Conservation (phyloP, 2,113 vertebrate species). For the Jacana jacana region DNA sequence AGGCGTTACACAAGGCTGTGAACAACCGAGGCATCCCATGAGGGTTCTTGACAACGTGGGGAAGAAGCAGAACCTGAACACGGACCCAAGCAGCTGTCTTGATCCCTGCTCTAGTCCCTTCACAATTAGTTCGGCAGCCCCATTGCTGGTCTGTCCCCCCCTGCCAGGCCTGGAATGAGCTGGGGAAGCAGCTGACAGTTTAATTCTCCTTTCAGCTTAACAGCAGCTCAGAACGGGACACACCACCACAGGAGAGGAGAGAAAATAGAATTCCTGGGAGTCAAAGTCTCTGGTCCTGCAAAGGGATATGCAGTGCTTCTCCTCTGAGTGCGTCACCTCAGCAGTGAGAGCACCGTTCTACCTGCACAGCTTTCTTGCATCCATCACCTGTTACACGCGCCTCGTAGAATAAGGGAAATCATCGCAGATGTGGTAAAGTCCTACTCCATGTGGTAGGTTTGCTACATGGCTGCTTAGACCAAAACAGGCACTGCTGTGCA, state of each 20-base stretch:
- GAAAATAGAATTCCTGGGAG: not conserved
- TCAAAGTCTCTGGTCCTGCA: not conserved
- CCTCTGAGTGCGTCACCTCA: not conserved
- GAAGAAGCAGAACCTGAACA: not conserved
- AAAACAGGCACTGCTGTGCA: not conserved
- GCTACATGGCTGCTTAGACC: not conserved
- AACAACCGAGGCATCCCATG: not conserved
- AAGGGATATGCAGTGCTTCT: not conserved
- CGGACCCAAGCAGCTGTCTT: not conserved
- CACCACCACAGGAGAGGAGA: not conserved
- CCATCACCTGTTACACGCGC: not conserved
- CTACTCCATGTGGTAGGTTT: not conserved
- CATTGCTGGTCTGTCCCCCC: rapidly evolving
- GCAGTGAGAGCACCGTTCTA: not conserved
- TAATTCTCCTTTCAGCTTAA: not conserved
- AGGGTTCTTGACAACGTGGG: not conserved
- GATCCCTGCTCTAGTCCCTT: not conserved
- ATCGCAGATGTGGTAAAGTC: not conserved
- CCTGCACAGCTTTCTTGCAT: not conserved
- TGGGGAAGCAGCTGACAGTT: not conserved
- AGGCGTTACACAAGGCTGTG: not conserved
- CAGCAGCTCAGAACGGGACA: not conserved
- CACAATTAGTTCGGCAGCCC: not conserved
- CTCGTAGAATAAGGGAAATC: not conserved
- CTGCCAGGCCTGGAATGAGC: not conserved